These are phyloP conservation scores for Acestrorhynchus altus DNA, from an alignment of 2,797 vertebrate genomes.

Conservation along the genomic window DNA sequence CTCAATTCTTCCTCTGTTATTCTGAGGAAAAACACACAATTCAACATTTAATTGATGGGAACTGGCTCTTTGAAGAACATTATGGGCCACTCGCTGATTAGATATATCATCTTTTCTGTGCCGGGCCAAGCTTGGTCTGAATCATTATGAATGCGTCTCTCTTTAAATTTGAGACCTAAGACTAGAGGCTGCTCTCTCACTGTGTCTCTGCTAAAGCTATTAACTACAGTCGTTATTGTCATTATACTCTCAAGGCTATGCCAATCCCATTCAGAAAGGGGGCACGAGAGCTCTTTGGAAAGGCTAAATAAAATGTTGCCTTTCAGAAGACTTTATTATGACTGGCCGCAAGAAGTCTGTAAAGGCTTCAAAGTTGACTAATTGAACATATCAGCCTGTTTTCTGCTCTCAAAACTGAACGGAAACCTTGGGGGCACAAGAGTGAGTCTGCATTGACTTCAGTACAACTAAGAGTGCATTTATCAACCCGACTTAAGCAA, in stretches of 20 bases:
- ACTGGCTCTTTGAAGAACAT: slow-evolving; percentile 56
- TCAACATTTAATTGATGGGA: slow-evolving; percentile 54
- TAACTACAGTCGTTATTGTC: slow-evolving; percentile 74
- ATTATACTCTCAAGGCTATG: slow-evolving; percentile 70
- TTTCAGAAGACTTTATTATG: slow-evolving; percentile 56
- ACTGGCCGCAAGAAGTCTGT: slow-evolving; percentile 53
- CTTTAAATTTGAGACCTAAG: slow-evolving; percentile 70
- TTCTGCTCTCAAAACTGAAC: background rate
- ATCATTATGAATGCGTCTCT: slow-evolving; percentile 65
- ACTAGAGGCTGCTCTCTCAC: slow-evolving; percentile 31
- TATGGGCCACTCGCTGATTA: slow-evolving; percentile 58
- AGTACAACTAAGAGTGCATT: background rate
- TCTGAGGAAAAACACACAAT: slow-evolving; percentile 1
- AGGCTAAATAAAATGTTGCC: slow-evolving; percentile 61
- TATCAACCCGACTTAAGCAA: background rate
- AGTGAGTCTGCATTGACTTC: background rate
- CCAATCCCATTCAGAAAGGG: slow-evolving; percentile 56
- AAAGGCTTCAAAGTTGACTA: slow-evolving; percentile 34
- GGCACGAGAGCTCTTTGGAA: slow-evolving; percentile 61
- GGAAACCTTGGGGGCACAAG: background rate
- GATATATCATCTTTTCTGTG: slow-evolving; percentile 58
- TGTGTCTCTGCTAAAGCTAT: slow-evolving; percentile 75
- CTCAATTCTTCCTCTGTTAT: slow-evolving; percentile 3
- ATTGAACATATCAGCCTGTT: slow-evolving; percentile 9
- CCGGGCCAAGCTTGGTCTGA: slow-evolving; percentile 60